Conservation (phyloP, 2,113 vertebrate species). For the Isichthys henryi region DNA sequence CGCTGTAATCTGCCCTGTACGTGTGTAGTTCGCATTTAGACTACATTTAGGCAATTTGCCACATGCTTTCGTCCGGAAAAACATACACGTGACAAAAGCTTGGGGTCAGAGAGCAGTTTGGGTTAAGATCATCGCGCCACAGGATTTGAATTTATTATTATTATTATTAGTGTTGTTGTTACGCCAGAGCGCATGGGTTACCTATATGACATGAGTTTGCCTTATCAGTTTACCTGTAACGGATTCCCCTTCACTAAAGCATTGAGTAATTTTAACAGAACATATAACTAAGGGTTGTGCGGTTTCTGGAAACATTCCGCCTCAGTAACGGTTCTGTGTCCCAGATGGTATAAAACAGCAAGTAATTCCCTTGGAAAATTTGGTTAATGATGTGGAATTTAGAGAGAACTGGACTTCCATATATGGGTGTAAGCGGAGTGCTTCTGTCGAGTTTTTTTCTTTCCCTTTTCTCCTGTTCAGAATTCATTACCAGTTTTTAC, state of each 20-base stretch:
- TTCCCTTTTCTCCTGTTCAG: background rate
- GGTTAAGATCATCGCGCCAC: no score
- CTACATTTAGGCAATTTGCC: no score
- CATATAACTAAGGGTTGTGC: background rate
- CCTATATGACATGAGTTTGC: background rate
- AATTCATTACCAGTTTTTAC: background rate
- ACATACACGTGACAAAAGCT: no score
- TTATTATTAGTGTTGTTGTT: background rate
- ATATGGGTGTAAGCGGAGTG: background rate
- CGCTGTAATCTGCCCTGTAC: no score
- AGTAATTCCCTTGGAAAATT: conserved; percentile 1
- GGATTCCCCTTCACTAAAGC: background rate
- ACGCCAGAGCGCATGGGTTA: background rate
- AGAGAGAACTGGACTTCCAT: background rate
- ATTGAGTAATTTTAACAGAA: background rate
- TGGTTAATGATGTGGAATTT: background rate
- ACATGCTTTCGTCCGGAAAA: no score
- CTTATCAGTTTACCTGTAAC: background rate
- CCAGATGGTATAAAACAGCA: background rate
- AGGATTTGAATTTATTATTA: background rate
- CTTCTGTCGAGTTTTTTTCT: background rate
- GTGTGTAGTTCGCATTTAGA: no score
- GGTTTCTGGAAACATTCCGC: background rate
- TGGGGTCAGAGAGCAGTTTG: no score
- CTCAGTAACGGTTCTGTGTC: background rate